These are phyloP conservation scores for Caradrina clavipalpis DNA, from an alignment of 2,888 invertebrate species.

Conservation along the genomic window DNA sequence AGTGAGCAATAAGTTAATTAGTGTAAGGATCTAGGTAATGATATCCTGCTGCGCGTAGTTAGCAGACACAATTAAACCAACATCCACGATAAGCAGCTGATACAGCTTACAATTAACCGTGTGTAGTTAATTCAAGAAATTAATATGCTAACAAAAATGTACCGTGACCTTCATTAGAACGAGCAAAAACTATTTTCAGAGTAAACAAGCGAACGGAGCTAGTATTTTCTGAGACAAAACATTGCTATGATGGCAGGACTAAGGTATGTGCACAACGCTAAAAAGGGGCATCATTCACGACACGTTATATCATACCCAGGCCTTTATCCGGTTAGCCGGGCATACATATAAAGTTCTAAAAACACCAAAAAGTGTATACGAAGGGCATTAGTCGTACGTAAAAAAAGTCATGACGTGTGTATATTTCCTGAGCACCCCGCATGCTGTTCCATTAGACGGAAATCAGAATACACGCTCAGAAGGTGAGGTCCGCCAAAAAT, in stretches of 20 bases:
- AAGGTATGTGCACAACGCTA: neutral
- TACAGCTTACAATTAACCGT: constrained; percentile 14
- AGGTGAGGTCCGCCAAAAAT: constrained; percentile 67
- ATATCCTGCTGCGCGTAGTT: constrained; percentile 45
- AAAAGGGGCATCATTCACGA: constrained; percentile 14
- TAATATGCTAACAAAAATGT: constrained; percentile 26
- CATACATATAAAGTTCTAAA: constrained; percentile 44
- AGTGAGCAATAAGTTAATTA: constrained; percentile 35
- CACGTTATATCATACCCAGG: constrained; percentile 6
- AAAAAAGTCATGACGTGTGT: constrained; percentile 50
- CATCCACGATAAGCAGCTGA: constrained; percentile 39
- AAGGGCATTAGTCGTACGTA: constrained; percentile 57
- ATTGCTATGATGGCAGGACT: constrained; percentile 2
- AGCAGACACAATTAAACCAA: constrained; percentile 39
- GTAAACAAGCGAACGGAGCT: neutral
- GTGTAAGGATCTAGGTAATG: constrained; percentile 47
- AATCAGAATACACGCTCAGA: constrained; percentile 58
- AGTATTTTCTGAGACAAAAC: constrained; percentile 17
- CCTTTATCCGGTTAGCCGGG: constrained; percentile 21
- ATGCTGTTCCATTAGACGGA: constrained; percentile 74
- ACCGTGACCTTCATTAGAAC: neutral
- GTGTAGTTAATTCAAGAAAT: constrained; percentile 24
- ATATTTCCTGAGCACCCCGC: constrained; percentile 45
- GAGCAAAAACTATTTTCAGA: constrained; percentile 22
- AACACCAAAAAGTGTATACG: constrained; percentile 39